Base-by-base conservation (phyloP, 2,888 invertebrate species). In the Falcaria lacertinaria region DNA sequence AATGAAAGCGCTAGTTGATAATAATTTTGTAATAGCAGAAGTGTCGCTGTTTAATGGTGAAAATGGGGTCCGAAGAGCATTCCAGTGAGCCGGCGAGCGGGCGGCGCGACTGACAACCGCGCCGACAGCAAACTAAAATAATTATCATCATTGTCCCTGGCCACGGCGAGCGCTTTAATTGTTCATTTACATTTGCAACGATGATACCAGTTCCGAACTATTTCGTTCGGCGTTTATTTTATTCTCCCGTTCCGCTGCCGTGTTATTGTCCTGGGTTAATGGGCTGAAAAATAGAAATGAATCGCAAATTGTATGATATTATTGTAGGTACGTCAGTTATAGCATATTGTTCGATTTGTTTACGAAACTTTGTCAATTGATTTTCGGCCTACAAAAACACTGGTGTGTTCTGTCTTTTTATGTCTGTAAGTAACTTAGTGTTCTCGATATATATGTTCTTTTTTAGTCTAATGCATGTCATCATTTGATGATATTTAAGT, bases 181-280 rank as follows among this genome's bases (percentile, higher is more conserved):
- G 89, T 89, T 88, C 88, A 89, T 89, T 88, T 88, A 88, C 86
- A 89, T 88, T 88, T 85, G 84, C 85, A 83, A 79, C 87, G 79
- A 87, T 87, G 86, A 87, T 85, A 85, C 86, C 85, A 81, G 84
- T 84, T 85, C 74, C 69, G 80, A 89, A 88, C 89, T 88, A 88
- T 89, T 87, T 78, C 75, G 74, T 65, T 62, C 73, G 74, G 65
- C 80, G 78, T 85, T 84, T 82, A 85, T 88, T 85, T 85, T 74
- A 80, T 77, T 78, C 80, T 68, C 74, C 72, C 73, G 74, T 76
- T 77, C 69, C 76, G 77, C 74, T 73, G 70, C 72, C 73, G 71
- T 79, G 81, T 77, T 86, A 86, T 83, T 85, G 80, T 85, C 74
- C 82, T 61, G 77, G 74, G 77, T 83, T 86, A 89, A 88, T 88